Evolutionary conservation across 2,113 vertebrate species (phyloP), one percentile per base, ranked within the genome.

Genomic region (Clinocottus analis): DNA sequence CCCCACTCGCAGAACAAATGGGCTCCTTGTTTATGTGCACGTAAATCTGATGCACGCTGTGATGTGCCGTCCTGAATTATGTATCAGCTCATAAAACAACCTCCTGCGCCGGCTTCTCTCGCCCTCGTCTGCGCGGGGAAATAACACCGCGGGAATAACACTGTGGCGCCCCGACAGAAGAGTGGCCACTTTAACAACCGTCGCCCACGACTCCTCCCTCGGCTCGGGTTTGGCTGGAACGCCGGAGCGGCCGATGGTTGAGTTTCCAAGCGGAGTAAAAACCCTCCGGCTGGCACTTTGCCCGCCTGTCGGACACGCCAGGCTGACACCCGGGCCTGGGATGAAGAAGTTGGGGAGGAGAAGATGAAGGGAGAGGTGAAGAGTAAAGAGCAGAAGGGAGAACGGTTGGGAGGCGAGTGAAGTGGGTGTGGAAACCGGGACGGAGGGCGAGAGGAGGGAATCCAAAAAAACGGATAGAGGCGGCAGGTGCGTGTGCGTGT

Each of bases 131-230:
- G n/a, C n/a, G 13, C 64, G 43, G 14, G 19, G 47, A 8, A 71
- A 25, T 7, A n/a, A 13, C n/a, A 33, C 39, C 39, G 60, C 55
- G 33, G 33, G 21, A 64, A 53, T 17, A 39, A 43, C 21, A 16
- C 4, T 14, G 69, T 64, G 27, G n/a, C n/a, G n/a, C n/a, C n/a
- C n/a, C n/a, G n/a, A n/a, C 63, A 79, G 49, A 64, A 65, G 53
- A 80, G 39, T 4, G 68, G 35, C 41, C 61, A 27, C 58, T 77
- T 59, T 37, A n/a, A 29, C 31, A 39, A 12, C 1, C 7, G 56
- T 45, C 94, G 85, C 87, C 77, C 85, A n/a, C n/a, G 86, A 87
- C 92, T 66, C 76, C 63, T 85, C 41, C 17, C 23, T n/a, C 21
- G 72, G 72, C 53, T 78, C 2, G 1, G 61, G 27, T 58, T n/a